These are phyloP conservation scores for Xyliphius kryptos DNA, from an alignment of 2,113 vertebrate species.

Conservation along the genomic window DNA sequence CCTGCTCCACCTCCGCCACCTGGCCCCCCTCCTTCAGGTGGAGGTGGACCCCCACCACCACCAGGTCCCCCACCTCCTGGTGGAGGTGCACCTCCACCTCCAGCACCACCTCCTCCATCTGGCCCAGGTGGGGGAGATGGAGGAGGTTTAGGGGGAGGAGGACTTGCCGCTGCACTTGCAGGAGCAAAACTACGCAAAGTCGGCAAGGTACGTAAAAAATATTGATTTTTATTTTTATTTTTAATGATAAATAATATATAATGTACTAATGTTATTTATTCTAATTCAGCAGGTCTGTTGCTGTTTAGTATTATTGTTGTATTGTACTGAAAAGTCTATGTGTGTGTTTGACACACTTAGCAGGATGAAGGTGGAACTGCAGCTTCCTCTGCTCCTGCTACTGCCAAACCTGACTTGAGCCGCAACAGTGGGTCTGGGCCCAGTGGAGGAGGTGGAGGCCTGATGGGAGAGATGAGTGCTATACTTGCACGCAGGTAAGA, in stretches of 20 bases:
- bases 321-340: too few relatives aligned
- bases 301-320: too few relatives aligned
- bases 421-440: constrained; percentile 61
- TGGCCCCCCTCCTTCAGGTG: constrained; percentile 58
- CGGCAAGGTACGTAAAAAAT: constrained; percentile 79
- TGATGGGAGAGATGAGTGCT: constrained; percentile 90
- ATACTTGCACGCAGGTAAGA: constrained; percentile 80
- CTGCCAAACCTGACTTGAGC: constrained; percentile 61
- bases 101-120: constrained; percentile 67
- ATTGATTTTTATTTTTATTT: too few relatives aligned
- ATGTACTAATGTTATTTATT: too few relatives aligned
- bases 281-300: too few relatives aligned
- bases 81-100: constrained; percentile 54
- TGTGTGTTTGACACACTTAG: constrained; percentile 52
- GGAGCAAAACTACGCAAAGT: constrained; percentile 82
- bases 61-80: constrained; percentile 63
- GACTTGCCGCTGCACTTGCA: constrained; percentile 75
- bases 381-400: constrained; percentile 27
- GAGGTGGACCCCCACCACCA: constrained; percentile 57
- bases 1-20: constrained; percentile 43
- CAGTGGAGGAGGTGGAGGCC: constrained; percentile 62
- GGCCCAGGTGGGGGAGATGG: constrained; percentile 50
- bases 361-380: constrained; percentile 69
- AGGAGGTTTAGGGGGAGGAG: constrained; percentile 53
- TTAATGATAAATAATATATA: too few relatives aligned